Percentiles rank a stretch among this genome's conserved stretches.
These are phyloP conservation scores for Typhlichthys eigenmanni DNA, from an alignment of 2,797 vertebrate species.

Conservation along the genomic window DNA sequence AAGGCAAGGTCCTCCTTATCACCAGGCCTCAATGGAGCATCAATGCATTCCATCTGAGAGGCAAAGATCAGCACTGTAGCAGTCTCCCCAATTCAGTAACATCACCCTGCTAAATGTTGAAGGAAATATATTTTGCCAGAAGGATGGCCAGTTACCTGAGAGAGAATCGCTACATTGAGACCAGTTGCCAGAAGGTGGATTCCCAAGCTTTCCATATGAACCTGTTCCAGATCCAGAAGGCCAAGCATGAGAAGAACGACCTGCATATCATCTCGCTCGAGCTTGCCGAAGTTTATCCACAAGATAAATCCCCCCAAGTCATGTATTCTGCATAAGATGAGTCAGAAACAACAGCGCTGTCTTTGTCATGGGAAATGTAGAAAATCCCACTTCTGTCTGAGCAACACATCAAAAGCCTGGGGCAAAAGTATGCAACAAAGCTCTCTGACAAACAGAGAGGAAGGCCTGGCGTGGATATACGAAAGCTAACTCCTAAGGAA, in stretches of 20 bases:
- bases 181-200: neutral
- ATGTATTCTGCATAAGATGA: conserved; percentile 13
- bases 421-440: conserved; percentile 17
- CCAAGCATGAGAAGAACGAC: neutral
- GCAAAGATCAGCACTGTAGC: neutral
- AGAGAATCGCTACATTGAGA: neutral
- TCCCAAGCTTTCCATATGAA: neutral
- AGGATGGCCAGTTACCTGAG: neutral
- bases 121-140: neutral
- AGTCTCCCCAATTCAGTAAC: conserved; percentile 6
- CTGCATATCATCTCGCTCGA: conserved; percentile 10
- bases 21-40: conserved; percentile 18
- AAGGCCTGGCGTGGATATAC: conserved; percentile 12
- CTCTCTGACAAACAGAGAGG: conserved; percentile 19
- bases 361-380: neutral
- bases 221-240: conserved; percentile 8
- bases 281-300: conserved; percentile 12
- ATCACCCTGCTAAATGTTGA: neutral
- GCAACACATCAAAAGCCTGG: conserved; percentile 3
- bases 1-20: conserved; percentile 16
- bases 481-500: conserved; percentile 8
- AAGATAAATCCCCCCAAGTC: conserved; percentile 28
- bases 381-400: neutral
- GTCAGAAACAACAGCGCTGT: conserved; percentile 8
- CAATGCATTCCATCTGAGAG: neutral